phyloP scores from a whole-genome alignment of 2,797 vertebrate genomes.

The Taeniopygia guttata region DNA sequence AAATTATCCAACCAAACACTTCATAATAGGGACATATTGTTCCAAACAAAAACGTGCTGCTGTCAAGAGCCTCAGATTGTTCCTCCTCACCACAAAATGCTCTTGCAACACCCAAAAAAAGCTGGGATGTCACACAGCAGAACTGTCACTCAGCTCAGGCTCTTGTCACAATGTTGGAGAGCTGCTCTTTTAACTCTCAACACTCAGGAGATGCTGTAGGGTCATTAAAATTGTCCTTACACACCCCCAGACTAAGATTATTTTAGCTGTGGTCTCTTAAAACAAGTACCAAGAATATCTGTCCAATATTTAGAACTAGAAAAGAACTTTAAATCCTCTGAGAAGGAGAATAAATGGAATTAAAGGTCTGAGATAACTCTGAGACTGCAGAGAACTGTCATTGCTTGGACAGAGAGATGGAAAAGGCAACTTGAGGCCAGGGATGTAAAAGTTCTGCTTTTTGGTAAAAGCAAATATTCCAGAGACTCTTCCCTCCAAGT shows the following conservation, averaged over 20 bases:
- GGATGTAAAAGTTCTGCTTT: not conserved
- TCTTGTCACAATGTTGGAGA: not conserved
- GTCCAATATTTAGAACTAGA: not conserved
- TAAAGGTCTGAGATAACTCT: not conserved
- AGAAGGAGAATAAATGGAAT: not conserved
- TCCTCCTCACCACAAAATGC: not conserved
- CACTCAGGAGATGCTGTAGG: not conserved
- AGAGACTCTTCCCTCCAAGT: not conserved
- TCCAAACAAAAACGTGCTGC: not conserved
- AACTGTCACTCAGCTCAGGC: not conserved
- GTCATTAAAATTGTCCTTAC: not conserved
- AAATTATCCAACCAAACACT: slow-evolving; percentile 26
- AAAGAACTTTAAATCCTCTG: not conserved
- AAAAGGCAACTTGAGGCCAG: not conserved
- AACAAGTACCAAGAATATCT: not conserved
- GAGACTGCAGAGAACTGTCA: not conserved
- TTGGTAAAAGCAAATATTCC: not conserved
- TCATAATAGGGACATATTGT: slow-evolving; percentile 3
- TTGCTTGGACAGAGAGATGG: not conserved
- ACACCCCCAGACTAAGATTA: not conserved
- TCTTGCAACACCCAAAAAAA: not conserved
- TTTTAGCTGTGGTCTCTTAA: not conserved
- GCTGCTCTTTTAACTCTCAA: not conserved
- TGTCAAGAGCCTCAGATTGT: not conserved
- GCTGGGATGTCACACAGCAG: not conserved